Percentiles rank a stretch among this genome's conserved stretches.
Conservation (phyloP, 2,888 invertebrate species). For the Stenolophus ochropezus region DNA sequence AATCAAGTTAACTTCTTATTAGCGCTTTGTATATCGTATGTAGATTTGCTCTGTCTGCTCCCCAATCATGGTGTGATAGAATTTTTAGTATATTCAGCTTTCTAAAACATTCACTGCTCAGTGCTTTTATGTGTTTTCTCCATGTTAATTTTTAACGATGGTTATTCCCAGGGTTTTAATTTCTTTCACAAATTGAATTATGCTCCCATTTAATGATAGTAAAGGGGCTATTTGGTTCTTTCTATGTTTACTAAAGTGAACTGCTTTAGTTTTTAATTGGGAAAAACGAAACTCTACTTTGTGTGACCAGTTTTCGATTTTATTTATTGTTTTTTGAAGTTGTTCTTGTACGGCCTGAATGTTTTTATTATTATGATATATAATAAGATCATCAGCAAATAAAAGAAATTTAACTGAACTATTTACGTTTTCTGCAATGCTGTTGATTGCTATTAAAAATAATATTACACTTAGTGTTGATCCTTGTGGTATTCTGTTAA, state of each 20-base stretch:
- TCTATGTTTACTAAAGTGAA: slow-evolving; percentile 29
- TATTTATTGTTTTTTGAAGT: slow-evolving; percentile 55
- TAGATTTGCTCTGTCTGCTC: slow-evolving; percentile 49
- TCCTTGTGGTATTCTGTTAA: slow-evolving; percentile 61
- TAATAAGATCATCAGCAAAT: no score
- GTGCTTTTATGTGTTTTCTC: slow-evolving; percentile 52
- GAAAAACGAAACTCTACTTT: slow-evolving; percentile 58
- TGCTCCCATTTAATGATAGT: slow-evolving; percentile 4
- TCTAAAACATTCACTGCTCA: slow-evolving; percentile 41
- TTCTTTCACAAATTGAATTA: neutral
- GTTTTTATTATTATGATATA: no score
- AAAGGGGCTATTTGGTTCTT: neutral
- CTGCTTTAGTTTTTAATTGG: slow-evolving; percentile 36
- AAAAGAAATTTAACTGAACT: slow-evolving; percentile 25
- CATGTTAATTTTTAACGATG: slow-evolving; percentile 61
- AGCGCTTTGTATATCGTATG: slow-evolving; percentile 56
- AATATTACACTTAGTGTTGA: slow-evolving; percentile 54
- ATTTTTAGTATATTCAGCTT: slow-evolving; percentile 60
- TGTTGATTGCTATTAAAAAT: no score
- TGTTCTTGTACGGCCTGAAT: no score
- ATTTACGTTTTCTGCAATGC: slow-evolving; percentile 50
- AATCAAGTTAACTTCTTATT: slow-evolving; percentile 62
- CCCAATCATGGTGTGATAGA: slow-evolving; percentile 57
- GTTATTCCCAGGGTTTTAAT: slow-evolving; percentile 59
- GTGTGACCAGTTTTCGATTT: slow-evolving; percentile 13